Conservation (phyloP, 2,888 invertebrate genomes). For the Scaptomyza flava region DNA sequence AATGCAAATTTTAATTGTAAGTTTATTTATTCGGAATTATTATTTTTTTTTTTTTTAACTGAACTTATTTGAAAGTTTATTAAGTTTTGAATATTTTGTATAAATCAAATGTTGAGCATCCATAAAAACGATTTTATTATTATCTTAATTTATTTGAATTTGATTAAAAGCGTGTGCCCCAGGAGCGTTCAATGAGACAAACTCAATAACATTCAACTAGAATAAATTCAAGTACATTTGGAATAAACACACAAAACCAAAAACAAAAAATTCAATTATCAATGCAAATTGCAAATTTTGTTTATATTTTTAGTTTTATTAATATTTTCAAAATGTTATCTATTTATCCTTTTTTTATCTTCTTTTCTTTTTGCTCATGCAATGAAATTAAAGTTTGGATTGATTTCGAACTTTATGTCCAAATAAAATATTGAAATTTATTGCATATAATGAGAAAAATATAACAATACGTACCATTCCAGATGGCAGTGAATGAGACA, state of each 20-base stretch:
- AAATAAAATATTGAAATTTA: constrained; percentile 52
- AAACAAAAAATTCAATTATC: constrained; percentile 64
- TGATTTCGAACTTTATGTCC: constrained; percentile 47
- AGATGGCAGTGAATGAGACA: constrained; percentile 85
- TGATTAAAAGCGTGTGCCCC: constrained; percentile 74
- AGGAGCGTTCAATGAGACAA: constrained; percentile 78
- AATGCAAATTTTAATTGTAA: constrained; percentile 58
- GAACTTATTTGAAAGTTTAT: constrained; percentile 12
- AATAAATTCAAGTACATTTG: constrained; percentile 54
- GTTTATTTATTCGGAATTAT: constrained; percentile 23
- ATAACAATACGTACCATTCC: constrained; percentile 84
- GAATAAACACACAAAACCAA: constrained; percentile 57
- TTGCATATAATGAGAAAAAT: constrained; percentile 18
- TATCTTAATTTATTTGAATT: constrained; percentile 9
- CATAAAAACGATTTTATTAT: constrained; percentile 48
- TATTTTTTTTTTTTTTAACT: constrained; percentile 13
- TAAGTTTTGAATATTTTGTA: constrained; percentile 27
- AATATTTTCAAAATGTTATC: constrained; percentile 5
- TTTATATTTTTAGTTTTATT: constrained; percentile 12
- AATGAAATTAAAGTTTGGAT: constrained; percentile 61
- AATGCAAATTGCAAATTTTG: constrained; percentile 55
- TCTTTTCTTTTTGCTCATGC: constrained; percentile 59
- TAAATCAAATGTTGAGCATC: constrained; percentile 63
- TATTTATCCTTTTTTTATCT: constrained; percentile 2
- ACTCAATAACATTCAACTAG: constrained; percentile 78